These are phyloP conservation scores for Pachypanchax playfairii DNA, from an alignment of 2,113 vertebrate genomes.

Conservation along the genomic window DNA sequence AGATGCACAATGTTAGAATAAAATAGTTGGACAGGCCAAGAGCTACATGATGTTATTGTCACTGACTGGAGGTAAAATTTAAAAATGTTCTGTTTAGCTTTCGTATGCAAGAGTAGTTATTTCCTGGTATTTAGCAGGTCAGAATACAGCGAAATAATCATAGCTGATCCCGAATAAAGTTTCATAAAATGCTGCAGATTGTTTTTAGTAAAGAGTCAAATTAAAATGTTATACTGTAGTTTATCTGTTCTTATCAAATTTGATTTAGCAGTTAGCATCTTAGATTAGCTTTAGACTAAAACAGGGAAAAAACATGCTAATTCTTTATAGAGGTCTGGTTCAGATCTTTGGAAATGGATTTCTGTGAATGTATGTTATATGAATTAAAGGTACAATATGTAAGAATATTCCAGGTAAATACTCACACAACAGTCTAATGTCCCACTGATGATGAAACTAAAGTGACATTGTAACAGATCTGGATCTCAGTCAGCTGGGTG, in stretches of 20 bases:
- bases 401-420: too few relatives aligned
- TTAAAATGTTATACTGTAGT: neutral
- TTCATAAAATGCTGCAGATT: neutral
- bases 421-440: too few relatives aligned
- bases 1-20: slow-evolving; percentile 23
- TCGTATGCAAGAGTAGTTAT: slow-evolving; percentile 4
- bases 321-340: too few relatives aligned
- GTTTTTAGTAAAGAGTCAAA: neutral
- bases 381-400: too few relatives aligned
- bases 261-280: neutral
- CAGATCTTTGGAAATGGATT: too few relatives aligned
- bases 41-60: slow-evolving; percentile 23
- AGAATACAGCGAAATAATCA: neutral
- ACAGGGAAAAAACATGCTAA: neutral
- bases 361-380: too few relatives aligned
- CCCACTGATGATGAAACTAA: too few relatives aligned
- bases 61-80: slow-evolving; percentile 19
- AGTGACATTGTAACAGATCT: too few relatives aligned
- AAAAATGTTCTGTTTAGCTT: slow-evolving; percentile 5
- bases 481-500: too few relatives aligned
- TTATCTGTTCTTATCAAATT: neutral
- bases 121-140: neutral
- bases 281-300: slow-evolving; percentile 9
- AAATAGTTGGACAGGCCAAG: slow-evolving; percentile 12
- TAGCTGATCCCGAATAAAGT: neutral